Percentiles rank a stretch among this genome's conserved stretches.
phyloP scores from a whole-genome alignment of 2,113 vertebrate genomes.

The Protomyctophum bolini region DNA sequence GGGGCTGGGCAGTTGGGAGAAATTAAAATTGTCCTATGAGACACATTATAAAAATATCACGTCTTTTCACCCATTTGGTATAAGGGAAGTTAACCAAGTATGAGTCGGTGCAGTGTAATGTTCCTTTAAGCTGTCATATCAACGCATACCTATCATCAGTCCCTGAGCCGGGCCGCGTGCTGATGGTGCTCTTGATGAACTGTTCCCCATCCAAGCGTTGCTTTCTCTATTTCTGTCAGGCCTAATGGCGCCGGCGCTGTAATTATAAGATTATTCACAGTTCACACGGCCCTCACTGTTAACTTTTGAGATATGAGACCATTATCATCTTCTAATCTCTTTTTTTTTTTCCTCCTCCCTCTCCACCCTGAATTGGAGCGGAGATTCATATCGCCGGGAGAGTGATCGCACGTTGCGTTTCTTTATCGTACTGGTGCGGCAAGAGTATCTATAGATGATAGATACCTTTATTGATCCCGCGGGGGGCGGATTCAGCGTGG shows the following conservation, averaged over 20 bases:
- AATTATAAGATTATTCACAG: constrained; percentile 85
- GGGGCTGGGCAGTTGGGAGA: constrained; percentile 10
- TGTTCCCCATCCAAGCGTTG: constrained; percentile 80
- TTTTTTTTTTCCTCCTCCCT: constrained; percentile 65
- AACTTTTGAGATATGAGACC: constrained; percentile 82
- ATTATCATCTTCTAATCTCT: constrained; percentile 80
- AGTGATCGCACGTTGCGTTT: constrained; percentile 64
- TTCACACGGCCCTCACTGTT: constrained; percentile 76
- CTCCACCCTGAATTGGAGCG: constrained; percentile 60
- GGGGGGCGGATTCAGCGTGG: too few species aligned
- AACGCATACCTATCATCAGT: constrained; percentile 79
- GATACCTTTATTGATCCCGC: too few species aligned
- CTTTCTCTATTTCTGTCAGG: constrained; percentile 82
- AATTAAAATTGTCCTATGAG: constrained; percentile 22
- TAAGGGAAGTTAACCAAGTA: constrained; percentile 76
- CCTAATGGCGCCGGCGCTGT: constrained; percentile 82
- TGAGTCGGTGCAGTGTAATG: constrained; percentile 74
- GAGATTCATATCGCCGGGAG: constrained; percentile 73
- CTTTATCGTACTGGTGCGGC: too few species aligned
- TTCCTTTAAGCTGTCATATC: constrained; percentile 81
- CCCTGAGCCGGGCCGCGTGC: constrained; percentile 60
- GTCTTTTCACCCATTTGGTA: constrained; percentile 68
- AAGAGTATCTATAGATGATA: too few species aligned
- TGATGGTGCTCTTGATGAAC: constrained; percentile 80
- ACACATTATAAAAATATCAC: constrained; percentile 66